These are phyloP conservation scores for Cheilosia impressa DNA, from an alignment of 2,888 invertebrate species.

Conservation along the genomic window DNA sequence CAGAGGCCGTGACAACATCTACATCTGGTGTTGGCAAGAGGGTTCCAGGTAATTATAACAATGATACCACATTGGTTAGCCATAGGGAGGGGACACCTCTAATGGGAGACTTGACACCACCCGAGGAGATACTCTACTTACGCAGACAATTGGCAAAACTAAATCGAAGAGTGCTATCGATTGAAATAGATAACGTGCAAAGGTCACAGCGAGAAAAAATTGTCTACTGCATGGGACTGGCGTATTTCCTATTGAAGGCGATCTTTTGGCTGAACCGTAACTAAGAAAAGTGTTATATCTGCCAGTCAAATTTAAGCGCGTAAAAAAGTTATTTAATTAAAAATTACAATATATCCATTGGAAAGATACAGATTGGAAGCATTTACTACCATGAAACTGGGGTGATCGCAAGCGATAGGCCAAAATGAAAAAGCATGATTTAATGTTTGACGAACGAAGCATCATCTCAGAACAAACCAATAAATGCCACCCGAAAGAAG, in stretches of 20 bases:
- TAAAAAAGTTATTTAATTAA: slow-evolving; percentile 1
- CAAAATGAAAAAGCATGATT: neutral
- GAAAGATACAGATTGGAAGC: slow-evolving; percentile 26
- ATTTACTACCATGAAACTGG: slow-evolving; percentile 36
- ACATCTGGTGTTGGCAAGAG: slow-evolving; percentile 79
- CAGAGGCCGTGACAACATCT: slow-evolving; percentile 78
- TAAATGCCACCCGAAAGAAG: slow-evolving; percentile 6
- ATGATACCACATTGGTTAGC: slow-evolving; percentile 79
- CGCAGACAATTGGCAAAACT: slow-evolving; percentile 94
- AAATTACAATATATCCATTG: slow-evolving; percentile 14
- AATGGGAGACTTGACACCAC: slow-evolving; percentile 87
- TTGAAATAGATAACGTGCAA: slow-evolving; percentile 93
- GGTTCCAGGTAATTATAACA: slow-evolving; percentile 77
- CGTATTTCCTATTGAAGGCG: slow-evolving; percentile 93
- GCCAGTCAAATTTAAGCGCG: slow-evolving; percentile 5
- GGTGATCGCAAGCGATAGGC: slow-evolving; percentile 40
- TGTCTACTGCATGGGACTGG: slow-evolving; percentile 92
- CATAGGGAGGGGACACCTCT: slow-evolving; percentile 89
- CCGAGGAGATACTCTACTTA: slow-evolving; percentile 93
- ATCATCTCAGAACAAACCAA: slow-evolving; percentile 37
- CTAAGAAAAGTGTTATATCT: slow-evolving; percentile 78
- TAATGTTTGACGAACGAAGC: slow-evolving; percentile 33
- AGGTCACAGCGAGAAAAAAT: slow-evolving; percentile 94
- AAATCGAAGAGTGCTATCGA: slow-evolving; percentile 92
- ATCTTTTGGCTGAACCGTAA: slow-evolving; percentile 91